These are phyloP conservation scores for Excalfactoria chinensis DNA, from an alignment of 2,113 vertebrate species.

Conservation along the genomic window DNA sequence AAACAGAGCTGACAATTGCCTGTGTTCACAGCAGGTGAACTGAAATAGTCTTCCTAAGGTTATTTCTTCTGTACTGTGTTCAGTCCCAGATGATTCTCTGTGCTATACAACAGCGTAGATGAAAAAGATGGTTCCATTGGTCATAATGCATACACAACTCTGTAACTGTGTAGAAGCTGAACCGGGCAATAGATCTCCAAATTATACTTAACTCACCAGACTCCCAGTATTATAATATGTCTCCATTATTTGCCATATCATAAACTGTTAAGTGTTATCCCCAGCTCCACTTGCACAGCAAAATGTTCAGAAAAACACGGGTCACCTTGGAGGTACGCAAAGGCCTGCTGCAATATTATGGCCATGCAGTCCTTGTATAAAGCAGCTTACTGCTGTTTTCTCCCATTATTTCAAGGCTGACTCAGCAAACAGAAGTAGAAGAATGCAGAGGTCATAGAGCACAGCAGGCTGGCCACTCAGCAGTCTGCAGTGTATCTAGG, in stretches of 20 bases:
- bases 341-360: neutral
- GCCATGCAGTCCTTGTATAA: neutral
- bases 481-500: neutral
- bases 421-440: neutral
- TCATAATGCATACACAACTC: neutral
- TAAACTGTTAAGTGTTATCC: neutral
- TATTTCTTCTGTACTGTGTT: neutral
- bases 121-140: neutral
- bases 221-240: neutral
- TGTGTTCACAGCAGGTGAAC: neutral
- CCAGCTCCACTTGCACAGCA: neutral
- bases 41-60: neutral
- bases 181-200: neutral
- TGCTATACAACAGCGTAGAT: neutral
- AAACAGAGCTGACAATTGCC: neutral
- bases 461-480: neutral
- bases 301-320: neutral
- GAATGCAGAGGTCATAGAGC: neutral
- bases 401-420: neutral
- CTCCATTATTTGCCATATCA: neutral
- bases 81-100: neutral
- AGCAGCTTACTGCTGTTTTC: neutral
- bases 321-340: neutral
- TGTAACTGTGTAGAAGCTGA: neutral
- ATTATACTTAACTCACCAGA: neutral